A percentile compares a stretch with the other conserved stretches of the same genome.
phyloP scores from a whole-genome alignment of 2,888 invertebrate genomes.

The Metalampra italica region DNA sequence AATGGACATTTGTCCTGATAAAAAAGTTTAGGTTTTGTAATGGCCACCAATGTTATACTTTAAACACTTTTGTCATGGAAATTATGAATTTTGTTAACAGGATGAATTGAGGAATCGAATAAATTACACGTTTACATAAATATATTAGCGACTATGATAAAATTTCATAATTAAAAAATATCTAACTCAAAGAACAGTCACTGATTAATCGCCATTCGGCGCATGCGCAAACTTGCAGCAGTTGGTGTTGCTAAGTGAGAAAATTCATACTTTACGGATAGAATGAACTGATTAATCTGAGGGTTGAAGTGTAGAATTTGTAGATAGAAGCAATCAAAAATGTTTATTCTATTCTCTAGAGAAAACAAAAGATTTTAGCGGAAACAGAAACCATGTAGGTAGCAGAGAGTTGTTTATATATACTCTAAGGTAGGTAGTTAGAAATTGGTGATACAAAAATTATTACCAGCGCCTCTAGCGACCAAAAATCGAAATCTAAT shows the following conservation, averaged over 20 bases:
- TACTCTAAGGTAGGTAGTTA: too few relatives aligned
- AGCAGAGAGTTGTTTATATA: too few relatives aligned
- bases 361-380: too few relatives aligned
- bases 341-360: too few relatives aligned
- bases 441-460: too few relatives aligned
- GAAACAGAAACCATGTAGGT: too few relatives aligned
- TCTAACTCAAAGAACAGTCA: slow-evolving; percentile 75
- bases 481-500: too few relatives aligned
- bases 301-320: too few relatives aligned
- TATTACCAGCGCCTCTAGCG: too few relatives aligned
- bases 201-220: slow-evolving; percentile 77
- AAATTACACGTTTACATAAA: slow-evolving; percentile 54
- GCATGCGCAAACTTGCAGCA: slow-evolving; percentile 76
- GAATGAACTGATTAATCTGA: too few relatives aligned
- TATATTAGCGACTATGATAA: slow-evolving; percentile 69
- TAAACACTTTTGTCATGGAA: slow-evolving; percentile 56
- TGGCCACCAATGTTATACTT: slow-evolving; percentile 78
- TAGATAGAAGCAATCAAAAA: too few relatives aligned
- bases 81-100: slow-evolving; percentile 32
- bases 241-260: slow-evolving; percentile 47
- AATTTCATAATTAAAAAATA: slow-evolving; percentile 75
- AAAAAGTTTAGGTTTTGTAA: slow-evolving; percentile 78
- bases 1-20: slow-evolving; percentile 77
- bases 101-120: slow-evolving; percentile 38
- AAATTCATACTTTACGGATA: too few relatives aligned